Evolutionary conservation across 2,113 vertebrate genomes (phyloP).

Genomic region (Litocranius walleri): DNA sequence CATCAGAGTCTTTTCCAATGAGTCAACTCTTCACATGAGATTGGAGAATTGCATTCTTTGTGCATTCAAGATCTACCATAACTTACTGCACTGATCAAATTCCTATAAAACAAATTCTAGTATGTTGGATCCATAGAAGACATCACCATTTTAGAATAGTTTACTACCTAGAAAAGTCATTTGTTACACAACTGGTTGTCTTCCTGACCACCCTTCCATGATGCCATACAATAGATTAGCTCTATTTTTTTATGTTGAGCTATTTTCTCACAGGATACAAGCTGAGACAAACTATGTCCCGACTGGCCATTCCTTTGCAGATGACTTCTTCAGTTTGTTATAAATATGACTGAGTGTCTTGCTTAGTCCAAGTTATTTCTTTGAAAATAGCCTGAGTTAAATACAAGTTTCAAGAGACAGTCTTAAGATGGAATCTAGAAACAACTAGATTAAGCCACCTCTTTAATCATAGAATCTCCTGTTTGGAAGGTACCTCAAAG

Average conservation of each 20-base stretch:
- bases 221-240: background rate
- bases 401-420: constrained; percentile 32
- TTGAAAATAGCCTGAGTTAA: constrained; percentile 31
- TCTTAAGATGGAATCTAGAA: constrained; percentile 56
- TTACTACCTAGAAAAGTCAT: background rate
- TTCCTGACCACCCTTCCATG: background rate
- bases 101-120: background rate
- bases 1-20: too few species aligned
- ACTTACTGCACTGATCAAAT: constrained; percentile 11
- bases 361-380: constrained; percentile 10
- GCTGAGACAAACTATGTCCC: background rate
- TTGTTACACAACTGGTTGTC: background rate
- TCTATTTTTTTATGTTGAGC: background rate
- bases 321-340: background rate
- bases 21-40: too few species aligned
- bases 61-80: background rate
- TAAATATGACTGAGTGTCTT: background rate
- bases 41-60: background rate
- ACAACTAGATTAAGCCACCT: constrained; percentile 56
- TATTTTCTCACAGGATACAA: constrained; percentile 2
- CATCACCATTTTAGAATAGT: background rate
- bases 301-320: background rate
- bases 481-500: constrained; percentile 46
- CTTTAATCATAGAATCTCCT: constrained; percentile 55
- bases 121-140: background rate